Percentiles rank a stretch among this genome's conserved stretches.
Conservation (phyloP, 2,888 invertebrate species). For the Cerceris rybyensis region DNA sequence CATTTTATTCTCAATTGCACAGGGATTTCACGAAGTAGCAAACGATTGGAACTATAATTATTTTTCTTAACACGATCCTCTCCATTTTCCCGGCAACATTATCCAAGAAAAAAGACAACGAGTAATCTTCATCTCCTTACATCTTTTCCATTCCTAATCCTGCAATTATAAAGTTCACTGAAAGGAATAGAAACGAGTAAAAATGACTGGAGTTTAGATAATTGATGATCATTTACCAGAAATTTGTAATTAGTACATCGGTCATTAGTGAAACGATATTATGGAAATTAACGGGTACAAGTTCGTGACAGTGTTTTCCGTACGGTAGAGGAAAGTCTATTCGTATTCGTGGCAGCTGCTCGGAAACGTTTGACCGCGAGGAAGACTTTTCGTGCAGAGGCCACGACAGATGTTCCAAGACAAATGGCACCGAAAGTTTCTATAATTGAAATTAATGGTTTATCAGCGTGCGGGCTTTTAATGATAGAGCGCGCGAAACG, state of each 20-base stretch:
- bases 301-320: constrained; percentile 33
- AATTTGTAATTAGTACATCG: constrained; percentile 5
- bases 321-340: constrained; percentile 37
- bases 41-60: no score
- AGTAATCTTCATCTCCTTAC: no score
- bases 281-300: constrained; percentile 48
- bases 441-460: constrained; percentile 64
- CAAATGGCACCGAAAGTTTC: constrained; percentile 62
- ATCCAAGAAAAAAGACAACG: no score
- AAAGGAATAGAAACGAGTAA: constrained; percentile 13
- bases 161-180: no score
- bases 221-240: constrained; percentile 8
- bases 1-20: no score
- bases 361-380: constrained; percentile 52
- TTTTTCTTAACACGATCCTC: no score
- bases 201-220: constrained; percentile 56
- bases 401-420: constrained; percentile 62
- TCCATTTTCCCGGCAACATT: no score
- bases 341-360: constrained; percentile 48
- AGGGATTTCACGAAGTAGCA: no score
- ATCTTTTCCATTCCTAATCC: no score
- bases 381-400: constrained; percentile 53
- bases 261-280: constrained; percentile 39
- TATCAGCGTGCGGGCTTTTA: constrained; percentile 54
- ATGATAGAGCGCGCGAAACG: constrained; percentile 30